Evolutionary conservation across 2,888 invertebrate species (phyloP).

Genomic region (Arrhopalites spinosus): DNA sequence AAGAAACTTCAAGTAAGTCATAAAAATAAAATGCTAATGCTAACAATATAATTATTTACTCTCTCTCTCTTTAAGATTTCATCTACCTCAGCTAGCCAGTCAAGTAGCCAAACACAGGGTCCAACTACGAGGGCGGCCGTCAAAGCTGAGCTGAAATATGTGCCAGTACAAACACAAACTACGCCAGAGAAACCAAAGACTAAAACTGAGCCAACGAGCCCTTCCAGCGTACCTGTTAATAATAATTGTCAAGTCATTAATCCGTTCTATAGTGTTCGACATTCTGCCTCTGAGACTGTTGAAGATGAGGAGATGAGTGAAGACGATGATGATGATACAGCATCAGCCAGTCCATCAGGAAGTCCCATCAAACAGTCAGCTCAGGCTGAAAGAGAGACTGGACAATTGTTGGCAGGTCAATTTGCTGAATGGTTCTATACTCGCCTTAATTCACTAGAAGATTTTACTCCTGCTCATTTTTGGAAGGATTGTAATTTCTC

Average conservation of each 20-base stretch:
- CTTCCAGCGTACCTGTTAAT: background rate
- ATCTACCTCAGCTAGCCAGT: too few relatives aligned
- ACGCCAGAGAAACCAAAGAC: background rate
- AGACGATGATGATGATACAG: conserved; percentile 12
- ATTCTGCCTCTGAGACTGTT: background rate
- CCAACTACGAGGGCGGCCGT: too few relatives aligned
- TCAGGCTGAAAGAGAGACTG: conserved; percentile 13
- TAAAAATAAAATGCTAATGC: too few relatives aligned
- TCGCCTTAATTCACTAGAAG: conserved; percentile 59
- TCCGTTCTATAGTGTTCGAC: background rate
- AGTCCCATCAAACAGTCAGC: background rate
- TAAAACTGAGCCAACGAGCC: background rate
- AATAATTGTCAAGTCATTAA: conserved; percentile 3
- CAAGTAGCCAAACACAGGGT: too few relatives aligned
- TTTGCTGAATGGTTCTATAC: conserved; percentile 67
- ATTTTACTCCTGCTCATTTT: conserved; percentile 64
- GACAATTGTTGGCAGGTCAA: conserved; percentile 52
- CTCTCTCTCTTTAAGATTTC: too few relatives aligned
- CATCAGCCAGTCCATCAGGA: too few relatives aligned
- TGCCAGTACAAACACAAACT: background rate
- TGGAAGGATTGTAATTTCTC: conserved; percentile 63
- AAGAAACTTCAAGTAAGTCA: background rate
- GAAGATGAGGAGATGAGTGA: conserved; percentile 7
- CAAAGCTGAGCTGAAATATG: too few relatives aligned
- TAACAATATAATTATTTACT: too few relatives aligned